Conservation (phyloP, 2,797 vertebrate genomes). For the Threskiornis aethiopicus region DNA sequence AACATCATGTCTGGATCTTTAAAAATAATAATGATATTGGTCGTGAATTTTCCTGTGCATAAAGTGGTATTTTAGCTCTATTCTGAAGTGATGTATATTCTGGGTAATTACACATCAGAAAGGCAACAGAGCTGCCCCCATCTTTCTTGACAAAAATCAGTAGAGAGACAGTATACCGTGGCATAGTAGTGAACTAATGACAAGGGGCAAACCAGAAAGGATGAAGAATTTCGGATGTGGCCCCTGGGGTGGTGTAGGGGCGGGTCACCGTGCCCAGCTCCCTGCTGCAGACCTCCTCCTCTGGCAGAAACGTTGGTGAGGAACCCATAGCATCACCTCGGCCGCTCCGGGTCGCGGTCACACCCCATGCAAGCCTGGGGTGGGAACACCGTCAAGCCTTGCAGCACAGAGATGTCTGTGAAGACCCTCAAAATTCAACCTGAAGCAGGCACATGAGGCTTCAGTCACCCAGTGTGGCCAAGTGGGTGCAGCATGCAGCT, state of each 20-base stretch:
- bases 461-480: background rate
- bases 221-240: background rate
- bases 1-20: background rate
- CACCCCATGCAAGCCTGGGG: background rate
- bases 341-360: accelerated
- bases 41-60: background rate
- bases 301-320: background rate
- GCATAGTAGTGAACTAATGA: background rate
- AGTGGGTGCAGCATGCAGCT: background rate
- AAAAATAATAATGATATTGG: background rate
- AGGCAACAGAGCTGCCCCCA: background rate
- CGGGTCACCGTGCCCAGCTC: background rate
- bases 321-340: background rate
- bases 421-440: background rate
- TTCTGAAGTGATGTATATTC: background rate
- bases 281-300: background rate
- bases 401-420: background rate
- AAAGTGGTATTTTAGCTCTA: background rate
- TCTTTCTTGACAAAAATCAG: background rate
- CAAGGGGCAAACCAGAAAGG: background rate
- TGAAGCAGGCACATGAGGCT: background rate
- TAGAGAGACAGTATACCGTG: background rate
- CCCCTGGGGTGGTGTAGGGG: accelerated
- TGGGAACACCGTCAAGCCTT: background rate
- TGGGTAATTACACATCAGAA: background rate